Conservation (phyloP, 1,140 invertebrate species). For the Sinonovacula constricta region DNA sequence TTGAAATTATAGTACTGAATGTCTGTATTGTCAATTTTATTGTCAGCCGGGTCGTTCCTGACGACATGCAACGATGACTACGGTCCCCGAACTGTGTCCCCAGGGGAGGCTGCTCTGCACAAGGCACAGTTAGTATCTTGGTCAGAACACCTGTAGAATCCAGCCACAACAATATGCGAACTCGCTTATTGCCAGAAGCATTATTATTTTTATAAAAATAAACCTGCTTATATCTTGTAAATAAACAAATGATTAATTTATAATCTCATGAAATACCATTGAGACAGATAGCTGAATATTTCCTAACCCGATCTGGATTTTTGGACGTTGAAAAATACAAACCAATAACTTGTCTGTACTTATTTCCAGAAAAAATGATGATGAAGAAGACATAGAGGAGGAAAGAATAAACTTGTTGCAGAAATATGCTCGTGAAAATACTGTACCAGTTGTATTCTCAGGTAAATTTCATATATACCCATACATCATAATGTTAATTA, state of each 20-base stretch:
- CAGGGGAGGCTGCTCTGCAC: constrained; percentile 31
- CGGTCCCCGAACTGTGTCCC: constrained; percentile 55
- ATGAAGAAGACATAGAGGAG: constrained; percentile 32
- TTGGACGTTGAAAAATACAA: not conserved
- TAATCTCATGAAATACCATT: not conserved
- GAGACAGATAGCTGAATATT: not conserved
- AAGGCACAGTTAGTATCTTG: constrained; percentile 19
- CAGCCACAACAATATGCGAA: not conserved
- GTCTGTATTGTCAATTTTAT: no score
- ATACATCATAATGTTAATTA: not conserved
- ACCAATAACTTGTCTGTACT: not conserved
- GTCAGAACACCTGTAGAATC: not conserved
- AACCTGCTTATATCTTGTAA: not conserved
- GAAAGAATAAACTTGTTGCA: constrained; percentile 29
- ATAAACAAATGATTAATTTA: not conserved
- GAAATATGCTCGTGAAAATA: constrained; percentile 39
- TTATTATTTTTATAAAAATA: not conserved
- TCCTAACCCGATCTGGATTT: not conserved
- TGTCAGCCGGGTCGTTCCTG: constrained; percentile 45
- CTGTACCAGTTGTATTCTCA: constrained; percentile 35
- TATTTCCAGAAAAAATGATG: constrained; percentile 10
- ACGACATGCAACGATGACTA: constrained; percentile 53
- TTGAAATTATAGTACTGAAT: no score
- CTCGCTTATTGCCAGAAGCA: not conserved
- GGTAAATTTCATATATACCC: constrained; percentile 19